Base-by-base conservation (phyloP, 2,888 invertebrate genomes). In the Cheilosia grossa region DNA sequence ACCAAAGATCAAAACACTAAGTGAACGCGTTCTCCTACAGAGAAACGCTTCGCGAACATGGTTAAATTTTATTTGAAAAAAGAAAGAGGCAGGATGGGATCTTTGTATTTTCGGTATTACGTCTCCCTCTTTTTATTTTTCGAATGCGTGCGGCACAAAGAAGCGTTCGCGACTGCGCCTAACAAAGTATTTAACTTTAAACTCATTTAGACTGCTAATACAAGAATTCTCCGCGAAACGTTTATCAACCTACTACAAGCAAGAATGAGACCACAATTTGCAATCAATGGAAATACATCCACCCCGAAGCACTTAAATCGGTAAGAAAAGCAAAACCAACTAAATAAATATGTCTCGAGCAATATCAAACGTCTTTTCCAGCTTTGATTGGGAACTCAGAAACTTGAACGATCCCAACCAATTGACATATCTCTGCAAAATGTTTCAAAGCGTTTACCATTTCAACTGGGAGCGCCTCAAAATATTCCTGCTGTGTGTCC, bases 391-490 rank as follows among this genome's bases (percentile, higher is more conserved):
- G 72, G 79, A 79, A 27, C 42, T 66, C 3, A 4, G 3, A 1
- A 24, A 72, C 24, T 9, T 37, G 2, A 33, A 40, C 10, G 72
- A 79, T 6, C 33, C 72, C 4, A 17, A 66, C 49, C 66, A 66
- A 13, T 17, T 72, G 66, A 47, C 58, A 1, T 79, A 72, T 24
- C 9, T 79, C 1, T 79, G 7, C n/a, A 58, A 40, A n/a, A 79
- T 79, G 64, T 72, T 79, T 27, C 64, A 72, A 51, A 15, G 9
- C 10, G 19, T 17, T 6, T 73, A 80, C 19, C 42, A 17, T 17
- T 73, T 74, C 17, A 37, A 73, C 5, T 24, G 42, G 47, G 47
- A 74, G 6, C 51, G 54, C 10, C 44, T 80, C 2, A 73, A 74
- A 44, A 2, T 13, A 6, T 80, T 82, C 15, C 13, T 82, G 6